Evolutionary conservation across 35 echinoderm and acorn worm species (phyloP).

Genomic region (Heliocidaris erythrogramma): DNA sequence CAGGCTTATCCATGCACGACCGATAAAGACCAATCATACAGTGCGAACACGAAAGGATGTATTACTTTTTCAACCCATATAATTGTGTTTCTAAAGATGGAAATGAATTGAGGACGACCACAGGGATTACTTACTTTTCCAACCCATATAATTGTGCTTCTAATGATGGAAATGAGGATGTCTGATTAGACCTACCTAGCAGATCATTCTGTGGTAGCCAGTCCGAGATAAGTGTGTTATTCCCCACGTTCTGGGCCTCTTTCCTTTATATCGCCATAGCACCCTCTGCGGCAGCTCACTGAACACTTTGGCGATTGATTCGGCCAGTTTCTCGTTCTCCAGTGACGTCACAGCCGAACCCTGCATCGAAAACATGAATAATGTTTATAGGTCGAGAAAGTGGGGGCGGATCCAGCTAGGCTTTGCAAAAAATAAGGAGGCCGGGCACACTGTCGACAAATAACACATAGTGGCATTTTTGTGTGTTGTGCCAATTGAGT

Average conservation of each 20-base stretch:
- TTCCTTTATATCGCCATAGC: slow-evolving; percentile 42
- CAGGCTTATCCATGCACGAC: no score
- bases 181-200: not conserved
- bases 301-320: slow-evolving; percentile 6
- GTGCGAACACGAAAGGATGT: no score
- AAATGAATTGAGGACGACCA: no score
- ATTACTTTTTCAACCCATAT: no score
- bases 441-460: not conserved
- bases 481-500: no score
- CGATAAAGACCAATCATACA: no score
- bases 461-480: not conserved
- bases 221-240: slow-evolving; percentile 32
- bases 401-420: not conserved
- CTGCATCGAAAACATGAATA: not conserved
- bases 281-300: slow-evolving; percentile 48
- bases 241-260: not conserved
- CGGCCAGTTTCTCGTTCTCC: not conserved
- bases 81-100: no score
- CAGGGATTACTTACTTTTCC: no score
- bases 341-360: slow-evolving; percentile 13
- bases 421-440: not conserved
- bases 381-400: not conserved
- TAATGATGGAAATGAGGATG: no score
- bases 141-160: no score
- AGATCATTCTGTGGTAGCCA: slow-evolving; percentile 54